Evolutionary conservation across 2,113 vertebrate genomes (phyloP).

Genomic region (Colistium nudipinnis): DNA sequence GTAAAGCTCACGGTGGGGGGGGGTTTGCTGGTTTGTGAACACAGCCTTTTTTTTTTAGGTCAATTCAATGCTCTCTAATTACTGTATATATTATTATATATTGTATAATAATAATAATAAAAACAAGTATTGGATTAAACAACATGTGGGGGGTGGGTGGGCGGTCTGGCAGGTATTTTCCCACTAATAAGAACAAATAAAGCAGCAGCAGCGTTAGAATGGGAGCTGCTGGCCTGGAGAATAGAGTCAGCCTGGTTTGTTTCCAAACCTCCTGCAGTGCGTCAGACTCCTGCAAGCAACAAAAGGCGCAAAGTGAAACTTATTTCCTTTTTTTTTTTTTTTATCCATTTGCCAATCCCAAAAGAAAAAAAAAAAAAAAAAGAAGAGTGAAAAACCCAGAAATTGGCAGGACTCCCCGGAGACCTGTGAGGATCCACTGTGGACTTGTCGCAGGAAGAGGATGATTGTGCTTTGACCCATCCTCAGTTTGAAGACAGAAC

Average conservation of each 20-base stretch:
- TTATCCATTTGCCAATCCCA: conserved; percentile 23
- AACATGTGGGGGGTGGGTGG: conserved; percentile 2
- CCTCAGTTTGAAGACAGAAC: conserved; percentile 57
- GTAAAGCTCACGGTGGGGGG: neutral
- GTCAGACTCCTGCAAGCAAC: conserved; percentile 67
- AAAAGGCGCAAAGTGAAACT: conserved; percentile 59
- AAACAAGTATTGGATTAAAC: conserved; percentile 45
- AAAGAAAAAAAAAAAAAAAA: conserved; percentile 30
- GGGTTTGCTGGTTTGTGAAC: neutral
- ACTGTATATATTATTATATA: too few relatives aligned
- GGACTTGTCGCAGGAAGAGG: conserved; percentile 64
- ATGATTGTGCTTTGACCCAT: conserved; percentile 70
- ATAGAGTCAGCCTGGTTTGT: conserved; percentile 63
- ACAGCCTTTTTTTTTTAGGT: conserved; percentile 1
- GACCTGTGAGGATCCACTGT: conserved; percentile 60
- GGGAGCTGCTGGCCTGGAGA: conserved; percentile 55
- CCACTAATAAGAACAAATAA: conserved; percentile 69
- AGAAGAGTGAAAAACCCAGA: conserved; percentile 37
- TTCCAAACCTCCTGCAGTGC: conserved; percentile 74
- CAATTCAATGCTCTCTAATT: too few relatives aligned
- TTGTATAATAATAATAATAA: too few relatives aligned
- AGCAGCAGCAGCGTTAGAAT: conserved; percentile 58
- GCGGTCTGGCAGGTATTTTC: conserved; percentile 63
- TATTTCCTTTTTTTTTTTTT: conserved; percentile 66
- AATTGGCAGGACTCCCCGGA: conserved; percentile 65